Evolutionary conservation across 2,888 invertebrate genomes (phyloP).

Genomic region (Pterostichus niger): DNA sequence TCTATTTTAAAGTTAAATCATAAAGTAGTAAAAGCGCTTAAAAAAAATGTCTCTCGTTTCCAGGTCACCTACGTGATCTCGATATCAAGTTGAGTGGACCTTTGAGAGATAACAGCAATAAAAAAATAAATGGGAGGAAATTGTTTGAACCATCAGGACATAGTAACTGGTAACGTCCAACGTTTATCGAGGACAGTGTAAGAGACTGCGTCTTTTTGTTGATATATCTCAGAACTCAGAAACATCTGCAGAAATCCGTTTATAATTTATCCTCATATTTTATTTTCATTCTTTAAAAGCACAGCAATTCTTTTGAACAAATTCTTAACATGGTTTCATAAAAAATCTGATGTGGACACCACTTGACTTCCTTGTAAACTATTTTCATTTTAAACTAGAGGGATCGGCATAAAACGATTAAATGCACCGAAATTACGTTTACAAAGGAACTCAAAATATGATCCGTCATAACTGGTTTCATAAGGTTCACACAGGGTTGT

Average conservation of each 20-base stretch:
- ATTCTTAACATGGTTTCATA: too few species aligned
- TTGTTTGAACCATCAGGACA: slow-evolving; percentile 10
- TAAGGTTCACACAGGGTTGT: too few species aligned
- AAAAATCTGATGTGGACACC: too few species aligned
- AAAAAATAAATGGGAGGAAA: slow-evolving; percentile 39
- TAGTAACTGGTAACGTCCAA: not conserved
- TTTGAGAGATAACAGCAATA: slow-evolving; percentile 43
- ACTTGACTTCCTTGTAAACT: too few species aligned
- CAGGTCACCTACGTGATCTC: not conserved
- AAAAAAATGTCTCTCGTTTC: not conserved
- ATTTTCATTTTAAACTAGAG: too few species aligned
- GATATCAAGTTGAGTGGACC: slow-evolving; percentile 19
- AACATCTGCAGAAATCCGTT: slow-evolving; percentile 34
- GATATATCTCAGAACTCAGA: slow-evolving; percentile 18
- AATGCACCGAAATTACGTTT: too few species aligned
- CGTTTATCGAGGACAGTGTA: slow-evolving; percentile 12
- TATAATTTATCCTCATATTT: slow-evolving; percentile 33
- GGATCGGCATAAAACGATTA: too few species aligned
- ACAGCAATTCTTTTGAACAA: not conserved
- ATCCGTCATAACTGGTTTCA: too few species aligned
- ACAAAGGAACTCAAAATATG: too few species aligned
- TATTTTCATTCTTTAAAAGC: slow-evolving; percentile 24
- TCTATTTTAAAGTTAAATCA: not conserved
- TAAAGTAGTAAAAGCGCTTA: not conserved
- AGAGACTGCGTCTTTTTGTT: slow-evolving; percentile 11